A percentile compares a stretch with the other conserved stretches of the same genome.
phyloP scores from a whole-genome alignment of 2,797 vertebrate species.

The Anguilla marmorata region DNA sequence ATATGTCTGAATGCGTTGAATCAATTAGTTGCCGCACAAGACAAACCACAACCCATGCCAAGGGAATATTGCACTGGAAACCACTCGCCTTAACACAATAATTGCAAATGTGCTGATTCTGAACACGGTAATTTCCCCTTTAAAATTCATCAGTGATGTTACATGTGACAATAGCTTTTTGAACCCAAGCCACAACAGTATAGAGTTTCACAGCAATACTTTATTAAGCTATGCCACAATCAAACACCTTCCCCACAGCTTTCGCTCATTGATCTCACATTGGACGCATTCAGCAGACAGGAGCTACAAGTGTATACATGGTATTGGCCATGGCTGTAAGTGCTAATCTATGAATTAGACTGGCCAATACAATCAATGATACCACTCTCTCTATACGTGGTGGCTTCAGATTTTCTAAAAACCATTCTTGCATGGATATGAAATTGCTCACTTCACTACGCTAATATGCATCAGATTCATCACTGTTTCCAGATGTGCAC shows the following conservation, averaged over 20 bases:
- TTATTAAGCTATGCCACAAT: background rate
- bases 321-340: background rate
- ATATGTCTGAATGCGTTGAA: background rate
- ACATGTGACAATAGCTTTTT: background rate
- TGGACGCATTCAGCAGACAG: background rate
- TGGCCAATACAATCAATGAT: background rate
- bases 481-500: background rate
- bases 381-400: background rate
- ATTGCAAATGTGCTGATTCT: background rate
- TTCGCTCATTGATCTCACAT: background rate
- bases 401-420: background rate
- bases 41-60: background rate
- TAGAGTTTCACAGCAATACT: background rate
- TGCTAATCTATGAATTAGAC: background rate
- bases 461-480: background rate
- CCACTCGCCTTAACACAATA: background rate
- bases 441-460: background rate
- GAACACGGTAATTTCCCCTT: background rate
- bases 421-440: background rate
- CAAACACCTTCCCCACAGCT: background rate
- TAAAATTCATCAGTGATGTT: background rate
- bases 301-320: background rate
- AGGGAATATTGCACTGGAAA: background rate
- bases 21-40: background rate
- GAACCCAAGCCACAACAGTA: background rate